phyloP scores from a whole-genome alignment of 2,888 invertebrate species.

The Lithophane ornitopus region DNA sequence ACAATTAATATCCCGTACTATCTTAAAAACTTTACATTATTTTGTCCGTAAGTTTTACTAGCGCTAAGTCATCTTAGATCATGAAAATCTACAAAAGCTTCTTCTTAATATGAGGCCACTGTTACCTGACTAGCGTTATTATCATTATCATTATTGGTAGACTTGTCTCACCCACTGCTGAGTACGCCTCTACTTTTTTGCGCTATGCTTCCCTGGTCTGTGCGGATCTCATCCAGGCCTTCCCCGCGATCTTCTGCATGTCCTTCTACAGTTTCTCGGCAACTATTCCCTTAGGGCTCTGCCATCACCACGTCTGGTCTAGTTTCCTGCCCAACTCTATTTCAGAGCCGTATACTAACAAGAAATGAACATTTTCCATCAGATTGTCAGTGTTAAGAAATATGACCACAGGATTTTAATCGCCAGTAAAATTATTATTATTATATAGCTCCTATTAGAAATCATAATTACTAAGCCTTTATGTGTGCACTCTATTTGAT shows the following conservation, averaged over 20 bases:
- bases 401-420: neutral
- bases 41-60: too few species aligned
- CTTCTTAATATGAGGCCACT: neutral
- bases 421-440: constrained; percentile 6
- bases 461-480: neutral
- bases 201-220: too few species aligned
- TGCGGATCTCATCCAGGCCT: too few species aligned
- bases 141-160: neutral
- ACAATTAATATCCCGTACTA: neutral
- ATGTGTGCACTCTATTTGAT: constrained; percentile 18
- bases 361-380: neutral
- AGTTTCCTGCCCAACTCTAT: too few species aligned
- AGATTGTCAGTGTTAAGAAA: neutral
- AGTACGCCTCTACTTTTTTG: too few species aligned
- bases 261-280: too few species aligned
- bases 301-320: too few species aligned
- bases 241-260: too few species aligned
- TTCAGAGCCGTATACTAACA: neutral
- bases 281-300: too few species aligned
- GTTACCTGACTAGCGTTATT: neutral
- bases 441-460: neutral
- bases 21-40: too few species aligned
- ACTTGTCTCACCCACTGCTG: too few species aligned
- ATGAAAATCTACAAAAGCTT: neutral
- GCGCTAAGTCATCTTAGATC: neutral